Base-by-base conservation (phyloP, 2,113 vertebrate species). In the Anolis sagrei region DNA sequence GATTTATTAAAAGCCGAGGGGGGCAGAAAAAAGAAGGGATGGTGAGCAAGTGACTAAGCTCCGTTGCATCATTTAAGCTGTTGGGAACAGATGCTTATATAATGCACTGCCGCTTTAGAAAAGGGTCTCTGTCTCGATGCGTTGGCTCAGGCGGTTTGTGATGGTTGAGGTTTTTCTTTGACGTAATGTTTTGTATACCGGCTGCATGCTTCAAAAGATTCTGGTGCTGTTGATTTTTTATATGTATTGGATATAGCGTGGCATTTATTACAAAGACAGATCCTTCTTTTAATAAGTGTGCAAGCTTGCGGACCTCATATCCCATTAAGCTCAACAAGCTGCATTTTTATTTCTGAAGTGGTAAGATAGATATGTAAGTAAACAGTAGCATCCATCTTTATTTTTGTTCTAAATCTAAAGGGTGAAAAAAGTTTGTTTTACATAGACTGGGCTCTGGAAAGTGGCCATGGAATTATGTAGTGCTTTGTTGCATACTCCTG, bases 261-360 rank as follows among this genome's bases (percentile, higher is more conserved):
- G 25, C 76, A 25, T 34, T 81, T 1, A 32, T 66, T 25, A 8
- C 23, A 69, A 68, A 70, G 58, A 75, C 87, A 79, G 73, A 70
- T 39, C 61, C 39, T 48, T 75, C 49, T 16, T 21, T 2, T 1
- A 23, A 44, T 76, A 61, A 72, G 16, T 27, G 51, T 62, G 58
- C 36, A 29, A 19, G 7, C 48, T 0, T 25, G 29, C 62, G 7
- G 2, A 23, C 29, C 48, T 44, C 62, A 36, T 51, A 39, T 4
- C 1, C 10, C 10, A 62, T 44, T 62, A 84, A 69, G 1, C 23
- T 79, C 51, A 27, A 14, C 69, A 19, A 62, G 23, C 21, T 79
- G 4, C 39, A 39, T n/a, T 72, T 8, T 69, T 36, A 5, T 83
- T 87, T 69, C 39, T 82, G 82, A 39, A 91, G 76, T 51, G 81